Evolutionary conservation across 2,113 vertebrate genomes (phyloP).

Genomic region (Aviceda subcristata): DNA sequence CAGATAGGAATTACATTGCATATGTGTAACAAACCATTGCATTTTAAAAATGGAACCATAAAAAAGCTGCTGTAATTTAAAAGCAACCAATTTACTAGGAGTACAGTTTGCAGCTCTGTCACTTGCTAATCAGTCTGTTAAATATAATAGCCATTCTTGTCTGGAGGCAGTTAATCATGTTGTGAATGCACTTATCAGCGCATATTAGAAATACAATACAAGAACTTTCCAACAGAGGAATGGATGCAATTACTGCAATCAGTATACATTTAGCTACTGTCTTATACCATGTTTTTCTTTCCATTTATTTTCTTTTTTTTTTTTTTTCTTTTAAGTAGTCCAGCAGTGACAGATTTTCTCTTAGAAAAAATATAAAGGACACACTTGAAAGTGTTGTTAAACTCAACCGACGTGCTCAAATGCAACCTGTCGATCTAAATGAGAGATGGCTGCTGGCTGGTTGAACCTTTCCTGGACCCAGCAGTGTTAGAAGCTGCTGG

Average conservation of each 20-base stretch:
- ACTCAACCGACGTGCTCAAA: background rate
- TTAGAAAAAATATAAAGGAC: background rate
- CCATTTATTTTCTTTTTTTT: background rate
- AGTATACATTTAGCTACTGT: slow-evolving; percentile 59
- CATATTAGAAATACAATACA: slow-evolving; percentile 66
- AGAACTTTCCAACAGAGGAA: slow-evolving; percentile 52
- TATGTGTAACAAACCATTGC: slow-evolving; percentile 60
- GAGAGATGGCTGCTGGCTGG: background rate
- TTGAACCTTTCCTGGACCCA: background rate
- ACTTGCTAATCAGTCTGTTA: slow-evolving; percentile 73
- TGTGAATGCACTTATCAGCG: slow-evolving; percentile 71
- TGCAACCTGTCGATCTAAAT: background rate
- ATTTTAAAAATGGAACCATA: slow-evolving; percentile 55
- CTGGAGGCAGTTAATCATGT: slow-evolving; percentile 73
- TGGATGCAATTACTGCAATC: slow-evolving; percentile 69
- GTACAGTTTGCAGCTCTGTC: slow-evolving; percentile 43
- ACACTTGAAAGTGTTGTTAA: background rate
- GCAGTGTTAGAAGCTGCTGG: background rate
- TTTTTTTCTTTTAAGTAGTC: background rate
- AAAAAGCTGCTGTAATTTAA: slow-evolving; percentile 62
- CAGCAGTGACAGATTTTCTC: background rate
- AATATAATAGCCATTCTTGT: slow-evolving; percentile 72
- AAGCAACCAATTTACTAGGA: slow-evolving; percentile 61
- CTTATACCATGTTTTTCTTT: slow-evolving; percentile 19
- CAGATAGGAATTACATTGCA: slow-evolving; percentile 33